These are phyloP conservation scores for Cecidostiba fungosa DNA, from an alignment of 2,888 invertebrate species.

Conservation along the genomic window DNA sequence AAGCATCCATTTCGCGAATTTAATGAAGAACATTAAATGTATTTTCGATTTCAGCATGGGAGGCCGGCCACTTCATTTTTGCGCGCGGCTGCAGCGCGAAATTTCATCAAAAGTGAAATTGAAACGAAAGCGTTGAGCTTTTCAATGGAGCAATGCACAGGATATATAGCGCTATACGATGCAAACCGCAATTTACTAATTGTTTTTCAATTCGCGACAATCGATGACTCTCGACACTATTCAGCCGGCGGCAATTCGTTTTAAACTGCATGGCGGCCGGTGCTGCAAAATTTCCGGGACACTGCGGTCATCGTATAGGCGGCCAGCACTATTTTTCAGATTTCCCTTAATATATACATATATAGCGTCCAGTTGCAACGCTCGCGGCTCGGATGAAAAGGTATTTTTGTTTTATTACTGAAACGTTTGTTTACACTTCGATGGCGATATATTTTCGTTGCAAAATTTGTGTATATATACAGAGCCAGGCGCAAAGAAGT, in stretches of 20 bases:
- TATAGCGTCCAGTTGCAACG: neutral
- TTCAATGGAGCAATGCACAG: slow-evolving; percentile 42
- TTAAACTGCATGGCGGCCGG: slow-evolving; percentile 41
- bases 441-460: slow-evolving; percentile 42
- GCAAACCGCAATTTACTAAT: slow-evolving; percentile 76
- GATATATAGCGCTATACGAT: neutral
- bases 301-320: neutral
- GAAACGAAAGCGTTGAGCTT: slow-evolving; percentile 54
- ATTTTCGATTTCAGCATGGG: slow-evolving; percentile 38
- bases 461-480: neutral
- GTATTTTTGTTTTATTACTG: slow-evolving; percentile 52
- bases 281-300: slow-evolving; percentile 34
- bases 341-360: neutral
- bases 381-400: slow-evolving; percentile 21
- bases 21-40: slow-evolving; percentile 44
- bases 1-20: neutral
- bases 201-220: slow-evolving; percentile 77
- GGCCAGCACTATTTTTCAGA: slow-evolving; percentile 38
- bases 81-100: slow-evolving; percentile 39
- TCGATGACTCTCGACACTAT: slow-evolving; percentile 68
- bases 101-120: slow-evolving; percentile 60
- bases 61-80: neutral
- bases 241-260: slow-evolving; percentile 61
- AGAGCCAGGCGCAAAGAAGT: slow-evolving; percentile 1
- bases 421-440: slow-evolving; percentile 33